phyloP scores from a whole-genome alignment of 2,888 invertebrate species.

The Trachelus tabidus region DNA sequence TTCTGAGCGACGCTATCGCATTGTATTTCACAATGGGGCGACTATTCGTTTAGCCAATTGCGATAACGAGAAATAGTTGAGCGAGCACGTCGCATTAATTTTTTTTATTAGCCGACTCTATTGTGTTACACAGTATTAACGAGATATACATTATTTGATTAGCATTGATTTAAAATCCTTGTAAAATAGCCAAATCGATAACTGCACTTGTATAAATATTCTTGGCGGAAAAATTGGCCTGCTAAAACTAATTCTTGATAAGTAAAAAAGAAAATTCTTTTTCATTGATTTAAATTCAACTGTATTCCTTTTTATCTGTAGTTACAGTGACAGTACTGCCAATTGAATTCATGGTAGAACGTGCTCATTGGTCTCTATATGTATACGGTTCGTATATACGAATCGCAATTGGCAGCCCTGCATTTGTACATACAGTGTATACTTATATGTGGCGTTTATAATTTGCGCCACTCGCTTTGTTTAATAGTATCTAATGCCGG shows the following conservation, averaged over 20 bases:
- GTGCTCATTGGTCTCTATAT: neutral
- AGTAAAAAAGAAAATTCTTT: neutral
- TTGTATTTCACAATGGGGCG: neutral
- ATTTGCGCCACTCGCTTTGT: neutral
- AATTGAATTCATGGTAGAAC: neutral
- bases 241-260: neutral
- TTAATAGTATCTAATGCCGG: neutral
- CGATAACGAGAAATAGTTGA: neutral
- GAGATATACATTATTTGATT: neutral
- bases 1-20: neutral
- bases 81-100: neutral
- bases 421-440: neutral
- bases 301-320: neutral
- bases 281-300: neutral
- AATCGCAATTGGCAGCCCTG: neutral
- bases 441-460: neutral
- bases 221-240: neutral
- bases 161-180: neutral
- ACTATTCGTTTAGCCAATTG: neutral
- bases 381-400: neutral
- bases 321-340: neutral
- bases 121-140: neutral
- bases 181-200: neutral
- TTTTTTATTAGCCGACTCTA: neutral
- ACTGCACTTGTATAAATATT: neutral